Percentiles rank a stretch among this genome's conserved stretches.
Conservation (phyloP, 2,113 vertebrate genomes). For the Crotalus tigris region DNA sequence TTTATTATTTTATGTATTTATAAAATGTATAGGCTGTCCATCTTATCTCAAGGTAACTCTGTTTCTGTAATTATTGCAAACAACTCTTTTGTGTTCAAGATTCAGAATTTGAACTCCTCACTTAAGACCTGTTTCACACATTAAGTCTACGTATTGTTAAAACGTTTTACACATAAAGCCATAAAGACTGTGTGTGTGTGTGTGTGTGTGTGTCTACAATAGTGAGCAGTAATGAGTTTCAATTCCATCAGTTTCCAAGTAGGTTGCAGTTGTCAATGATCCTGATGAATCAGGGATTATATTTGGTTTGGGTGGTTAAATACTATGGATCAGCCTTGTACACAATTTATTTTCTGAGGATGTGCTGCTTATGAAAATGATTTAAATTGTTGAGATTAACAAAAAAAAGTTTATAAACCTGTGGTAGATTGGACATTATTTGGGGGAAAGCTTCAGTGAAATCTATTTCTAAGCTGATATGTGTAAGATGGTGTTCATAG, state of each 20-base stretch:
- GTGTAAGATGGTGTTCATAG: not conserved
- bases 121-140: not conserved
- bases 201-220: not conserved
- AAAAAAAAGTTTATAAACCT: not conserved
- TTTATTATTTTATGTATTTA: not conserved
- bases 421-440: not conserved
- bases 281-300: not conserved
- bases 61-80: conserved; percentile 34
- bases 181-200: not conserved
- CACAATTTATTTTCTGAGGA: not conserved
- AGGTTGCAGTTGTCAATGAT: not conserved
- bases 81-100: conserved; percentile 41
- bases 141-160: not conserved
- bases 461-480: not conserved
- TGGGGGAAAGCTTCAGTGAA: not conserved
- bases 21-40: not conserved
- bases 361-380: not conserved
- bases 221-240: not conserved
- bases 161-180: not conserved
- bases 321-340: not conserved
- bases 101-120: conserved; percentile 15
- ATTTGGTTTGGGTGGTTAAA: not conserved
- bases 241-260: not conserved
- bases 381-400: not conserved
- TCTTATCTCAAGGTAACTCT: not conserved